Evolutionary conservation across 1,140 invertebrate genomes (phyloP).

Genomic region (Gonatopus flavifemur): DNA sequence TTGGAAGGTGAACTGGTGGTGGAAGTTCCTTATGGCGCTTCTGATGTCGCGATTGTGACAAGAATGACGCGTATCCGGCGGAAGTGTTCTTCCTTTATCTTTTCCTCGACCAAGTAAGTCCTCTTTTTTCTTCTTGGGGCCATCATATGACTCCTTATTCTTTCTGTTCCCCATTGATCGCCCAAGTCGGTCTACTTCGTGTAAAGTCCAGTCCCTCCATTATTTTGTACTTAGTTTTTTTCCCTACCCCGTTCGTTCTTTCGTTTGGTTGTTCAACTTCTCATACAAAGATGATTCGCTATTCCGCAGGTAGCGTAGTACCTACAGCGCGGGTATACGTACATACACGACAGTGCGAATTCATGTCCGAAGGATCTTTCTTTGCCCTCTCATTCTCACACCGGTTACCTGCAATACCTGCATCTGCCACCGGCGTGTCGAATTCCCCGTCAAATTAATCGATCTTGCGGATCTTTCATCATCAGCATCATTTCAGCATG

Average conservation of each 20-base stretch:
- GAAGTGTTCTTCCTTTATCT: conserved; percentile 41
- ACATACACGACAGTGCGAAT: no score
- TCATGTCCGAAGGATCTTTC: no score
- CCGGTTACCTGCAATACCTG: no score
- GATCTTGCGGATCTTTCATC: conserved; percentile 19
- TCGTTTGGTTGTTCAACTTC: no score
- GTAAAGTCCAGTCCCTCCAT: conserved; percentile 37
- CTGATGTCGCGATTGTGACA: conserved; percentile 56
- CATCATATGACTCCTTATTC: conserved; percentile 1
- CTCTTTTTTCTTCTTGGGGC: conserved; percentile 19
- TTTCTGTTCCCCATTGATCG: neutral
- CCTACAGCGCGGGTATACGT: no score
- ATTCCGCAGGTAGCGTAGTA: conserved; percentile 14
- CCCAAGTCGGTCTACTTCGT: conserved; percentile 3
- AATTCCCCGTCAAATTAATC: conserved; percentile 29
- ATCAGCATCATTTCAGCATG: no score
- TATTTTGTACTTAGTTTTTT: conserved; percentile 45
- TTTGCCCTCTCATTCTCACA: no score
- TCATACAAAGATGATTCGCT: conserved; percentile 42
- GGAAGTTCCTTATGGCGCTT: conserved; percentile 42
- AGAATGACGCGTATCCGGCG: conserved; percentile 58
- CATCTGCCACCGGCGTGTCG: conserved; percentile 29
- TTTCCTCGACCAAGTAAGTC: conserved; percentile 7
- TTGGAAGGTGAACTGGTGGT: conserved; percentile 16
- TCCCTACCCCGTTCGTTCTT: conserved; percentile 17